Evolutionary conservation across 2,888 invertebrate genomes (phyloP).

Genomic region (Aethes cnicana): DNA sequence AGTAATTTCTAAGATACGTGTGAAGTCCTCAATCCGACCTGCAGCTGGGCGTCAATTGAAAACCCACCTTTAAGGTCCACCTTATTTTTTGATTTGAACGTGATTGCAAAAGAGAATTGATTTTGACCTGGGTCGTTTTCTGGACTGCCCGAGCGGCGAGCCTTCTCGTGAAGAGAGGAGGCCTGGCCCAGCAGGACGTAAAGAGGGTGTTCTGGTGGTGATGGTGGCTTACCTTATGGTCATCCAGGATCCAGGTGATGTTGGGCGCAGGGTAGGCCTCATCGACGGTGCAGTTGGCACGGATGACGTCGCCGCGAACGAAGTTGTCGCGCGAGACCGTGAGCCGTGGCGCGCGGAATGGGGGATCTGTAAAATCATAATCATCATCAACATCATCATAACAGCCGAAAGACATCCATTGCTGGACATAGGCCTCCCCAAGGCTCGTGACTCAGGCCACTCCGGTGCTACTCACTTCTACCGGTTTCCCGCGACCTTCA

Average conservation of each 20-base stretch:
- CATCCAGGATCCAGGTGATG: constrained; percentile 84
- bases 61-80: too few species aligned
- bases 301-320: constrained; percentile 80
- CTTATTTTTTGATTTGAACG: background rate
- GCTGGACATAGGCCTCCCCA: too few species aligned
- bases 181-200: background rate
- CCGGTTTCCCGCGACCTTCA: too few species aligned
- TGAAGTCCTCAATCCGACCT: too few species aligned
- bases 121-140: too few species aligned
- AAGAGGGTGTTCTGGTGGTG: background rate
- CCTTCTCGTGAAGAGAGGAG: background rate
- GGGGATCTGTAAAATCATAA: too few species aligned
- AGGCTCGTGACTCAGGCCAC: too few species aligned
- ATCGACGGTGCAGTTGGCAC: constrained; percentile 83
- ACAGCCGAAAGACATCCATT: too few species aligned
- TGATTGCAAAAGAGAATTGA: background rate
- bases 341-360: constrained; percentile 81
- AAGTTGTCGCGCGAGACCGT: constrained; percentile 78
- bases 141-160: background rate
- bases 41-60: too few species aligned
- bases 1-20: too few species aligned
- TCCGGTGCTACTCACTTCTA: too few species aligned
- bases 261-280: constrained; percentile 83
- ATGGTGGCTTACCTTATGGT: constrained; percentile 72
- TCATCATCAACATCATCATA: background rate